Percentiles rank a stretch among this genome's conserved stretches.
Conservation (phyloP, 2,113 vertebrate genomes). For the Erythrolamprus reginae region DNA sequence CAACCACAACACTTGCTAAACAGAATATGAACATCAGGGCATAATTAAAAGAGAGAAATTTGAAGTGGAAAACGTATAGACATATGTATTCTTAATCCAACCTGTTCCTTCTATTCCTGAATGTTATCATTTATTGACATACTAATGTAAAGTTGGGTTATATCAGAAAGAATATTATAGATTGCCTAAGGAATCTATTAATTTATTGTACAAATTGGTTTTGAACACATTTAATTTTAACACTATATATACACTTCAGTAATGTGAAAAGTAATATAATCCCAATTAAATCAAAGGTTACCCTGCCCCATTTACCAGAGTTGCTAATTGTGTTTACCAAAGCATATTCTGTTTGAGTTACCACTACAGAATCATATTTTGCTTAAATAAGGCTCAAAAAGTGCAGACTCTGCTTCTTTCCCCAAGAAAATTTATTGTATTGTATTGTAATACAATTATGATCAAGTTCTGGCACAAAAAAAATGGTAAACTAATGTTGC, state of each 20-base stretch:
- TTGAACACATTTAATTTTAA: background rate
- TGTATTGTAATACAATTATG: background rate
- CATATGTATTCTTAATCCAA: background rate
- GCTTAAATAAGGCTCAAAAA: background rate
- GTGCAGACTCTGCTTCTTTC: background rate
- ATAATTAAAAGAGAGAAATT: background rate
- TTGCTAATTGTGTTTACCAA: background rate
- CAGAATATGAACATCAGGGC: background rate
- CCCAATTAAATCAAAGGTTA: background rate
- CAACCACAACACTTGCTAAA: background rate
- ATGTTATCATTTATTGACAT: background rate
- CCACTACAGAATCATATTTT: background rate
- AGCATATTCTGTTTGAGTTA: background rate
- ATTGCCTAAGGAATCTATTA: background rate
- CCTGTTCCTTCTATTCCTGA: background rate
- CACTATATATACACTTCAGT: background rate
- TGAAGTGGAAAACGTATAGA: background rate
- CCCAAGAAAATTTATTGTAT: too few species aligned
- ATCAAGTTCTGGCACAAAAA: background rate
- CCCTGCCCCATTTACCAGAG: background rate
- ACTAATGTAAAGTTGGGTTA: background rate
- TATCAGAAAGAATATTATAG: background rate
- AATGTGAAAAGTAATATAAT: background rate
- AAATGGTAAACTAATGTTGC: background rate
- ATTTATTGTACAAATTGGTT: background rate